These are phyloP conservation scores for Brachionus rubens DNA, from an alignment of 1,140 invertebrate genomes.

Conservation along the genomic window DNA sequence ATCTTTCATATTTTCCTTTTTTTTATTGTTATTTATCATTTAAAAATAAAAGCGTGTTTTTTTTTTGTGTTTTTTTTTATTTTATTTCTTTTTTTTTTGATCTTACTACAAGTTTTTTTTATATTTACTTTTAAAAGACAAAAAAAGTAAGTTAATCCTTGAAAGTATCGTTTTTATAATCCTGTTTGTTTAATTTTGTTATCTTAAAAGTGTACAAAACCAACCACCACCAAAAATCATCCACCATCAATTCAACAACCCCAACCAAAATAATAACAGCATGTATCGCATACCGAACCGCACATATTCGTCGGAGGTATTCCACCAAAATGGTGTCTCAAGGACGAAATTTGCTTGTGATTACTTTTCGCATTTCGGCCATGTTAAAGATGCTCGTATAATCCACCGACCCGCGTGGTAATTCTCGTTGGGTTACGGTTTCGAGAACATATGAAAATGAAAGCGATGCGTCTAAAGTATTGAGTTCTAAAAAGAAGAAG, in stretches of 20 bases:
- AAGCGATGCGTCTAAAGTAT: constrained; percentile 21
- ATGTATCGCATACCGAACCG: constrained; percentile 45
- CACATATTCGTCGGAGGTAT: constrained; percentile 44
- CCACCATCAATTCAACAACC: background rate
- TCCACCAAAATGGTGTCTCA: constrained; percentile 24
- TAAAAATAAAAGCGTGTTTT: too few relatives aligned
- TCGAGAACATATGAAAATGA: constrained; percentile 41
- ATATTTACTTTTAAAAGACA: too few relatives aligned
- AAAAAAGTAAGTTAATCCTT: too few relatives aligned
- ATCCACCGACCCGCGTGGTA: constrained; percentile 41
- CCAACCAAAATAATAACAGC: constrained; percentile 26
- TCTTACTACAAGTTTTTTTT: too few relatives aligned
- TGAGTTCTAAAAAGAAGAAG: constrained; percentile 45
- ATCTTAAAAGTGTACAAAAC: constrained; percentile 34
- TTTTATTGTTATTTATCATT: too few relatives aligned
- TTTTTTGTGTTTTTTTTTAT: too few relatives aligned
- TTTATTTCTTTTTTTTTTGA: too few relatives aligned
- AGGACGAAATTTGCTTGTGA: constrained; percentile 43
- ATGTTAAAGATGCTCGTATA: constrained; percentile 37
- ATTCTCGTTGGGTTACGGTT: constrained; percentile 37
- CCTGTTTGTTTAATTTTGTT: too few relatives aligned
- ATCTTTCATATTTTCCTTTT: too few relatives aligned
- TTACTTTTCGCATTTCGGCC: constrained; percentile 43
- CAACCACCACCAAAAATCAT: too few relatives aligned
- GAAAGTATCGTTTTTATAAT: too few relatives aligned